These are phyloP conservation scores for Chondrilla cf. caribensis DNA, from an alignment of 37 sponge, comb jelly and placozoan genomes.

Conservation along the genomic window DNA sequence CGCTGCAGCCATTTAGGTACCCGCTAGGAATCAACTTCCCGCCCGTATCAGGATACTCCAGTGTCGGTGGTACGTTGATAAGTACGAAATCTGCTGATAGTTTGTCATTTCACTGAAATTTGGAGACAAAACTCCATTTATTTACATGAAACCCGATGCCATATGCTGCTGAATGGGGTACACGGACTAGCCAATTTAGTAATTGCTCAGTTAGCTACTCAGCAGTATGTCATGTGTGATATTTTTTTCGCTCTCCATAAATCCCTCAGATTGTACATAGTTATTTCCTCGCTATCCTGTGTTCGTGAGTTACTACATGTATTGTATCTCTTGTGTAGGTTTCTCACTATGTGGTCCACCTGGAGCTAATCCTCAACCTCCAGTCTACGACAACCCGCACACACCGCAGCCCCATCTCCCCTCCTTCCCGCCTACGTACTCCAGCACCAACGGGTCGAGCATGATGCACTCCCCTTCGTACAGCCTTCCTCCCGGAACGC, in stretches of 20 bases:
- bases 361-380: background rate
- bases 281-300: too few species aligned
- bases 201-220: too few species aligned
- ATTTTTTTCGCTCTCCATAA: too few species aligned
- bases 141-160: too few species aligned
- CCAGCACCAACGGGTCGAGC: background rate
- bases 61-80: slow-evolving; percentile 16
- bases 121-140: too few species aligned
- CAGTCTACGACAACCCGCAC: slow-evolving; percentile 13
- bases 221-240: too few species aligned
- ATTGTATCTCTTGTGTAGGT: background rate
- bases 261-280: too few species aligned
- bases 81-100: too few species aligned
- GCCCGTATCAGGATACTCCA: slow-evolving; percentile 21
- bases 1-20: slow-evolving; percentile 27
- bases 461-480: slow-evolving; percentile 17
- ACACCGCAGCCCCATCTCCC: slow-evolving; percentile 5
- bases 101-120: too few species aligned
- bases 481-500: background rate
- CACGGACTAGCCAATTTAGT: too few species aligned
- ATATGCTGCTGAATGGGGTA: too few species aligned
- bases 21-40: slow-evolving; percentile 17
- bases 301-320: too few species aligned
- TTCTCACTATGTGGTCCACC: slow-evolving; percentile 1
- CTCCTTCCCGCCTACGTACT: slow-evolving; percentile 1